A percentile compares a stretch with the other conserved stretches of the same genome.
These are phyloP conservation scores for Hesperophylax magnus DNA, from an alignment of 1,140 invertebrate species.

Conservation along the genomic window DNA sequence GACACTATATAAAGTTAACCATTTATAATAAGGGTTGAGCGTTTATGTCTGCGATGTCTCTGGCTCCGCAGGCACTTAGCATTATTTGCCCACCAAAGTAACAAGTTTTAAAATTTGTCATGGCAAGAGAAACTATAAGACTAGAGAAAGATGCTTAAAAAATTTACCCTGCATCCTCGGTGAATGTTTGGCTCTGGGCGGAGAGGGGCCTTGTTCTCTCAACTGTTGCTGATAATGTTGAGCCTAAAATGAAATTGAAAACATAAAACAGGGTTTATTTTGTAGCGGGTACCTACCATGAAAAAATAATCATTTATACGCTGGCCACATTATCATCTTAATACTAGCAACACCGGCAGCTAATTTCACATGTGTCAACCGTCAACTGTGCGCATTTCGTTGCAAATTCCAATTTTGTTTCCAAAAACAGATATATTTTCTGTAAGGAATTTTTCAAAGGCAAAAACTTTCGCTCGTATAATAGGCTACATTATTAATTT, in stretches of 20 bases:
- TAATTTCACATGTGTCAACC: neutral
- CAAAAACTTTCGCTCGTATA: no score
- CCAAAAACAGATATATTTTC: no score
- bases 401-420: no score
- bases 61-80: no score
- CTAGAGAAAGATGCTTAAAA: slow-evolving; percentile 15
- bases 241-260: slow-evolving; percentile 68
- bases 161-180: slow-evolving; percentile 74
- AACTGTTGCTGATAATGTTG: slow-evolving; percentile 90
- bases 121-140: no score
- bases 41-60: no score
- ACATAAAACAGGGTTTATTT: neutral
- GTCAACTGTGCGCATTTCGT: no score
- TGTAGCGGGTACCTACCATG: neutral
- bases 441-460: no score
- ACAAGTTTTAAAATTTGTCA: no score
- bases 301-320: neutral
- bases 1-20: neutral
- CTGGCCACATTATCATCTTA: neutral
- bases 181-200: slow-evolving; percentile 65
- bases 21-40: no score
- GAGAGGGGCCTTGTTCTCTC: slow-evolving; percentile 72
- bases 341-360: neutral
- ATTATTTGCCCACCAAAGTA: no score
- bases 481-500: no score